phyloP scores from a whole-genome alignment of 2,888 invertebrate genomes.

The Phalera bucephala region DNA sequence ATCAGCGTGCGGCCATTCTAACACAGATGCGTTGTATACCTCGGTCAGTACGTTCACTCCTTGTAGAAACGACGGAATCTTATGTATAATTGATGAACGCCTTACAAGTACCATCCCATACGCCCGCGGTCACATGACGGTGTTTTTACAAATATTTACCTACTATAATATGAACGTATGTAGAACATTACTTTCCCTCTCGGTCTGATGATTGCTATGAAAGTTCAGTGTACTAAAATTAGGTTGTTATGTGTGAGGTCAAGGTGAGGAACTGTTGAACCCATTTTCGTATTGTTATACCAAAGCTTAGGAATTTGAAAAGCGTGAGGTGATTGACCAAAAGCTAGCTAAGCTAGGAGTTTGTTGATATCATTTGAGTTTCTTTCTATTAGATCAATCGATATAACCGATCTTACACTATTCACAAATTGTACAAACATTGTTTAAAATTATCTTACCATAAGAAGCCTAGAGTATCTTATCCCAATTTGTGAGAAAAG shows the following conservation, averaged over 20 bases:
- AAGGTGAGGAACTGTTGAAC: neutral
- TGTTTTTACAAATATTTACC: neutral
- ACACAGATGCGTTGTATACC: neutral
- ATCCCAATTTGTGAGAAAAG: no score
- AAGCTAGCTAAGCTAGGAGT: no score
- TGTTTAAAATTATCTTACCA: no score
- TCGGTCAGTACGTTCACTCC: conserved; percentile 31
- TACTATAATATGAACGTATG: neutral
- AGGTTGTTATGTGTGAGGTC: neutral
- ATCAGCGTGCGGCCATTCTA: neutral
- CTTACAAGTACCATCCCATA: conserved; percentile 2
- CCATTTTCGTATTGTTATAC: no score
- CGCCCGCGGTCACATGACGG: neutral
- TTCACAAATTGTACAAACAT: no score
- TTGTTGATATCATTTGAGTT: no score
- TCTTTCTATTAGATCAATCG: no score
- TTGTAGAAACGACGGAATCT: conserved; percentile 21
- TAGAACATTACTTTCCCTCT: conserved; percentile 1
- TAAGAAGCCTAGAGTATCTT: no score
- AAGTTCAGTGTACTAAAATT: neutral
- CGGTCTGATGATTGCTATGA: neutral
- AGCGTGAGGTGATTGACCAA: no score
- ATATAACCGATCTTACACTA: no score
- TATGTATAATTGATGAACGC: conserved; percentile 26
- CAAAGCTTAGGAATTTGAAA: no score